These are phyloP conservation scores for Spodoptera picta DNA, from an alignment of 2,888 invertebrate genomes.

Conservation along the genomic window DNA sequence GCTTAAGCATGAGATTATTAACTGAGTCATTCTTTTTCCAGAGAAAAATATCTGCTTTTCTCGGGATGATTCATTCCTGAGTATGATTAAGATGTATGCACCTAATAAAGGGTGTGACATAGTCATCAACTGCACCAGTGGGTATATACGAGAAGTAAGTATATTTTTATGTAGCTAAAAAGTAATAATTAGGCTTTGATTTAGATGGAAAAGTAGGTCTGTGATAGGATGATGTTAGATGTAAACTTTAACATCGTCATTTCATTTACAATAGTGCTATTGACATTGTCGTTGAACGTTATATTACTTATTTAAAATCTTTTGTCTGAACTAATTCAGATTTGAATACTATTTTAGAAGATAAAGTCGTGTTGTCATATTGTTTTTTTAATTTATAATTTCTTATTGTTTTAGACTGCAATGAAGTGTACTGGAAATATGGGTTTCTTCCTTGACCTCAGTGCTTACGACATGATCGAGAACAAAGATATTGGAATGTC, in stretches of 20 bases:
- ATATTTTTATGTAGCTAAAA: background rate
- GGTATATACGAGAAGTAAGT: slow-evolving; percentile 62
- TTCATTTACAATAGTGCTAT: no score
- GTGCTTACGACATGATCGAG: slow-evolving; percentile 56
- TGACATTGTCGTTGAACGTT: no score
- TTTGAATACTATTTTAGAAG: no score
- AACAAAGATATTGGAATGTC: slow-evolving; percentile 62
- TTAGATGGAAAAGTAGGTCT: no score
- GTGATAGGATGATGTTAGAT: no score
- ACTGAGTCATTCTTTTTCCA: slow-evolving; percentile 28
- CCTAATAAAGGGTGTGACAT: slow-evolving; percentile 51
- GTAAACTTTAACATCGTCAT: no score
- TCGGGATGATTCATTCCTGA: slow-evolving; percentile 45
- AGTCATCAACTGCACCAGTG: slow-evolving; percentile 61
- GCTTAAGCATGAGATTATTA: no score
- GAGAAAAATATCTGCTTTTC: slow-evolving; percentile 58
- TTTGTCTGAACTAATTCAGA: no score
- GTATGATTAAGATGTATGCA: slow-evolving; percentile 32
- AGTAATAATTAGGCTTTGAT: no score
- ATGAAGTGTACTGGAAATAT: slow-evolving; percentile 51
- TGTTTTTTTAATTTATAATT: background rate
- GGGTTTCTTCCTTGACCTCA: slow-evolving; percentile 60
- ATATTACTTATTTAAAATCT: no score
- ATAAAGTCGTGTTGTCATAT: no score
- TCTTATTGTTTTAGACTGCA: slow-evolving; percentile 57